These are phyloP conservation scores for Elgonia sp. DNA, from an alignment of 2,888 invertebrate genomes.

Conservation along the genomic window DNA sequence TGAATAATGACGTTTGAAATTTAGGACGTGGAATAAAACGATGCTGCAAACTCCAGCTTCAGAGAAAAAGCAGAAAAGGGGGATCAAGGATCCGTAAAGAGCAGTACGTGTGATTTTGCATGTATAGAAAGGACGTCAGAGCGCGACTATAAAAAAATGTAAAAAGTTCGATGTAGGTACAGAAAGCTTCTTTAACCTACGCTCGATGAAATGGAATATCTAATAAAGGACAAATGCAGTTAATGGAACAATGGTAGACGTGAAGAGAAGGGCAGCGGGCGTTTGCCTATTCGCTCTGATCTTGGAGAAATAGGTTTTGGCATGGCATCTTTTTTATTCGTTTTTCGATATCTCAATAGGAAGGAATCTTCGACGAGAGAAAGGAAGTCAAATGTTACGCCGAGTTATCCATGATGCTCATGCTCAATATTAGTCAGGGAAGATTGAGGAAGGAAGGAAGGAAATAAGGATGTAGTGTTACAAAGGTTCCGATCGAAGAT, in stretches of 20 bases:
- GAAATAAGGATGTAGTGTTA: conserved; percentile 56
- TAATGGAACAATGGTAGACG: conserved; percentile 80
- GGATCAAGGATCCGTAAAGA: conserved; percentile 75
- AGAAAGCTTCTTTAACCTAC: conserved; percentile 80
- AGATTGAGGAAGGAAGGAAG: conserved; percentile 71
- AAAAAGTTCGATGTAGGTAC: conserved; percentile 64
- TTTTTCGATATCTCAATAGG: conserved; percentile 71
- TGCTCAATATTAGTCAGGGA: conserved; percentile 66
- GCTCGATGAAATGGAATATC: conserved; percentile 86
- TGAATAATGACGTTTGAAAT: conserved; percentile 86
- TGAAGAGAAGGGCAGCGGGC: conserved; percentile 8
- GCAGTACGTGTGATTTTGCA: conserved; percentile 72
- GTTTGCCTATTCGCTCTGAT: conserved; percentile 65
- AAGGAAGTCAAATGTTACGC: conserved; percentile 73
- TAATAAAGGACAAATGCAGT: conserved; percentile 85
- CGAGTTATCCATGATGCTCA: conserved; percentile 70
- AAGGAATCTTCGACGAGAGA: conserved; percentile 67
- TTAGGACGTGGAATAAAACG: conserved; percentile 86
- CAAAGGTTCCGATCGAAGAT: conserved; percentile 65
- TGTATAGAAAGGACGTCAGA: conserved; percentile 55
- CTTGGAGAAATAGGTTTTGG: conserved; percentile 64
- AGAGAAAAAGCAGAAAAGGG: conserved; percentile 77
- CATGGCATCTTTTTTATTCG: conserved; percentile 67
- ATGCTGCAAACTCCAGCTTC: conserved; percentile 81
- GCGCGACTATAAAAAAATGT: conserved; percentile 57